Evolutionary conservation across 1,140 invertebrate species (phyloP).

Genomic region (Drosophila littoralis): DNA sequence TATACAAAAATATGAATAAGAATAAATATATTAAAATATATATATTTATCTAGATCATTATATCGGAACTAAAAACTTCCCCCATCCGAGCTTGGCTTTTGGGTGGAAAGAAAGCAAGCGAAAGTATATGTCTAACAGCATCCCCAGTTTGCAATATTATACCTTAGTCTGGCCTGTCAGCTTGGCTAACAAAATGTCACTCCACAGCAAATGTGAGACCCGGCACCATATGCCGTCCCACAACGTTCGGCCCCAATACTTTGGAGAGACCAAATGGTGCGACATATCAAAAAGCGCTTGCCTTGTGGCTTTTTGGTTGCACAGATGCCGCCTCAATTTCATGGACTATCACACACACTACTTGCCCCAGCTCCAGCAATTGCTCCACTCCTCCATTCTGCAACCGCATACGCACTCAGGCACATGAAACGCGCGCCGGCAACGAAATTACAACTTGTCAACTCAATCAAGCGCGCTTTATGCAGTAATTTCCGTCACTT

Average conservation of each 20-base stretch:
- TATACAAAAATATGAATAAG: background rate
- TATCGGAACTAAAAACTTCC: too few species aligned
- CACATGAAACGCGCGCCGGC: constrained; percentile 65
- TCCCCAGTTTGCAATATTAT: too few species aligned
- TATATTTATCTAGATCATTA: too few species aligned
- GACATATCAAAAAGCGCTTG: constrained; percentile 37
- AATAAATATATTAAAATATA: background rate
- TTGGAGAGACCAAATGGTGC: constrained; percentile 39
- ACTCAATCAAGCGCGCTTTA: constrained; percentile 84
- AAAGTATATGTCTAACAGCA: too few species aligned
- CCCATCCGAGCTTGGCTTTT: too few species aligned
- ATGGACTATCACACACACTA: constrained; percentile 34
- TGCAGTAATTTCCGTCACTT: constrained; percentile 83
- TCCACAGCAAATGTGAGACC: too few species aligned
- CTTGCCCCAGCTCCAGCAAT: background rate
- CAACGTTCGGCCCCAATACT: background rate
- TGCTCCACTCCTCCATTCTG: background rate
- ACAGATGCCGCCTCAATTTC: constrained; percentile 66
- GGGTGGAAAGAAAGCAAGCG: too few species aligned
- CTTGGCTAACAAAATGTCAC: background rate
- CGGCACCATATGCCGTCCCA: constrained; percentile 2
- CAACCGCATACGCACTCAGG: constrained; percentile 40
- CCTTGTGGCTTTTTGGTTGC: constrained; percentile 26
- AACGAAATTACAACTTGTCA: constrained; percentile 84
- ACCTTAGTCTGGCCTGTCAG: background rate